Evolutionary conservation across 2,888 invertebrate genomes (phyloP), one percentile per base, ranked within the genome.

Genomic region (Plagodis pulveraria): DNA sequence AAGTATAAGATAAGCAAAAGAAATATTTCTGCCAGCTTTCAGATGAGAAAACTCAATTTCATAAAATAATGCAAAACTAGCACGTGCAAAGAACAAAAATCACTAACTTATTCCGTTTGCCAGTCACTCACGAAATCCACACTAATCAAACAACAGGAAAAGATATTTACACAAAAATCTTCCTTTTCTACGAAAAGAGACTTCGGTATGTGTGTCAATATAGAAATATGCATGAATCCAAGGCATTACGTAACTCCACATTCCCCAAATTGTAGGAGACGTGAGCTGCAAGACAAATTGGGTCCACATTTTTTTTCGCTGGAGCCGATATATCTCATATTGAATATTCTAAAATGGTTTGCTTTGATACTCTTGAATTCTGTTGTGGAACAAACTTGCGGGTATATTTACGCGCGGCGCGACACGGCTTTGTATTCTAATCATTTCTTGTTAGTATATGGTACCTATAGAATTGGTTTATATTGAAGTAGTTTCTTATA

Each of bases 221-320:
- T 73, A 75, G 70, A 76, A 76, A 78, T 80, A 82, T 83, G 77
- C 73, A 75, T 67, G 78, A 78, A 79, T 77, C 78, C 74, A 73
- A 73, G 71, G 77, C 78, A 77, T 81, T 79, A 75, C 80, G 74
- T 74, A 79, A 81, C 80, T 80, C 78, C 75, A 81, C 81, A 81
- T 81, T 80, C 77, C 69, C 69, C 71, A 74, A 81, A 83, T 83
- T 80, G 78, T 78, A 72, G 66, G 63, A 72, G 71, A 83, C 85
- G 84, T 85, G 84, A 84, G 76, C 53, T 67, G 80, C 66, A 76
- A 78, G 80, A 80, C 80, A 83, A 85, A 83, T 82, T 81, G 76
- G 71, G 70, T 71, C 75, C 72, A 77, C 76, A 77, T 42, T 12
- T 78, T 81, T 81, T 80, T 78, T 76, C 75, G 73, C 72, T 66